Evolutionary conservation across 1,140 invertebrate species (phyloP).

Genomic region (Drosophila cardini): DNA sequence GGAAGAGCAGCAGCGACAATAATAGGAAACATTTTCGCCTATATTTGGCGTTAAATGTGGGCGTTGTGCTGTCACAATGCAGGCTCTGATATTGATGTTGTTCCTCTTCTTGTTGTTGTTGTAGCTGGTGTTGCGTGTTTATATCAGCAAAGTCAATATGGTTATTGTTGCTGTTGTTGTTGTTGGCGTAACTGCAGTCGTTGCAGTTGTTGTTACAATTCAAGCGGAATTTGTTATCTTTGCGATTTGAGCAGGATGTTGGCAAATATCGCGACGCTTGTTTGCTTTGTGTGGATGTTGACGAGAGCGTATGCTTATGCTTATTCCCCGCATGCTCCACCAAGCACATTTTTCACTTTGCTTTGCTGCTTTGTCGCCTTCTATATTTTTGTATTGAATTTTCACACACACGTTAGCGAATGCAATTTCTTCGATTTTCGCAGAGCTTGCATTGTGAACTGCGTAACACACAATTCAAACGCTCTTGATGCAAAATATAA

Average conservation of each 20-base stretch:
- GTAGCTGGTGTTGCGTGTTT: conserved; percentile 45
- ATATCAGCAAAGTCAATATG: conserved; percentile 25
- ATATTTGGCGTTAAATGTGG: conserved; percentile 83
- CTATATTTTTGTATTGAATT: conserved; percentile 68
- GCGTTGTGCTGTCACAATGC: conserved; percentile 59
- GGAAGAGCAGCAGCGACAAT: conserved; percentile 71
- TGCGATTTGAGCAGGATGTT: conserved; percentile 52
- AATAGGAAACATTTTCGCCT: conserved; percentile 81
- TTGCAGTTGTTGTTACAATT: conserved; percentile 21
- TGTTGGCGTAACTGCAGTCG: conserved; percentile 16
- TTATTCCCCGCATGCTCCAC: conserved; percentile 69
- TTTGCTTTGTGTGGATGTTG: conserved; percentile 30
- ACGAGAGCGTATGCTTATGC: conserved; percentile 45
- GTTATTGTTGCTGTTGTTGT: neutral
- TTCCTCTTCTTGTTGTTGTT: conserved; percentile 46
- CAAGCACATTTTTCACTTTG: conserved; percentile 76
- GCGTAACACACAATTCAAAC: conserved; percentile 67
- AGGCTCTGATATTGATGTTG: conserved; percentile 36
- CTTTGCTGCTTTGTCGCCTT: conserved; percentile 42
- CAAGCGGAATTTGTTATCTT: conserved; percentile 10
- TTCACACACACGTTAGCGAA: conserved; percentile 55
- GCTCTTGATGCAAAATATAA: conserved; percentile 16
- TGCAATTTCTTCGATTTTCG: conserved; percentile 67
- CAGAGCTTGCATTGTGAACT: conserved; percentile 52
- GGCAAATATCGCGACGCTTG: conserved; percentile 36